Evolutionary conservation across 2,113 vertebrate species (phyloP).

Genomic region (Sinosuthora webbiana): DNA sequence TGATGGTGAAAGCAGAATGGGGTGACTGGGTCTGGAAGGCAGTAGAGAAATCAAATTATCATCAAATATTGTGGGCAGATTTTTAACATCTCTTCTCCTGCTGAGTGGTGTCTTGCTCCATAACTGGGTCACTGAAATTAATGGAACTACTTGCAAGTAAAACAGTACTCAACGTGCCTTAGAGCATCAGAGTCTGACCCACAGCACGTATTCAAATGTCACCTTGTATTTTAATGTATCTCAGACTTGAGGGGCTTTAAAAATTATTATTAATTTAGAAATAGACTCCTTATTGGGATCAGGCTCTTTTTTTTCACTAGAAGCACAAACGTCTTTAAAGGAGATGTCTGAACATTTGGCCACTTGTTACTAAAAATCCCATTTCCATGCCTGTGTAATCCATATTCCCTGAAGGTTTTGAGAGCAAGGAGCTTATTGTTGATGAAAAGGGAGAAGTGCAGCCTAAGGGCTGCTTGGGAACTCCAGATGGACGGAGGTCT

Average conservation of each 20-base stretch:
- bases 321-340: constrained; percentile 31
- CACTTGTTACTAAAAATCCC: constrained; percentile 55
- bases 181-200: constrained; percentile 25
- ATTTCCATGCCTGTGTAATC: constrained; percentile 43
- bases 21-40: neutral
- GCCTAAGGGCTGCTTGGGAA: constrained; percentile 10
- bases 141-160: constrained; percentile 46
- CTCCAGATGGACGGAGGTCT: constrained; percentile 12
- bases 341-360: constrained; percentile 21
- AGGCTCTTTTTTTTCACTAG: neutral
- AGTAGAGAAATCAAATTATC: constrained; percentile 44
- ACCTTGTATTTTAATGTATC: constrained; percentile 47
- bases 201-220: constrained; percentile 49
- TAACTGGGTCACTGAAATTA: constrained; percentile 62
- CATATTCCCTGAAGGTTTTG: constrained; percentile 32
- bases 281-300: constrained; percentile 9
- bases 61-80: constrained; percentile 29
- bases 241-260: neutral
- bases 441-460: constrained; percentile 22
- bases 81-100: constrained; percentile 29
- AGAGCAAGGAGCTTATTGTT: constrained; percentile 36
- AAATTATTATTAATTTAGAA: constrained; percentile 53
- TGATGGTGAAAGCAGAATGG: neutral
- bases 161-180: constrained; percentile 5
- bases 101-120: neutral